Base-by-base conservation (phyloP, 2,113 vertebrate genomes). In the Actenoides hombroni region DNA sequence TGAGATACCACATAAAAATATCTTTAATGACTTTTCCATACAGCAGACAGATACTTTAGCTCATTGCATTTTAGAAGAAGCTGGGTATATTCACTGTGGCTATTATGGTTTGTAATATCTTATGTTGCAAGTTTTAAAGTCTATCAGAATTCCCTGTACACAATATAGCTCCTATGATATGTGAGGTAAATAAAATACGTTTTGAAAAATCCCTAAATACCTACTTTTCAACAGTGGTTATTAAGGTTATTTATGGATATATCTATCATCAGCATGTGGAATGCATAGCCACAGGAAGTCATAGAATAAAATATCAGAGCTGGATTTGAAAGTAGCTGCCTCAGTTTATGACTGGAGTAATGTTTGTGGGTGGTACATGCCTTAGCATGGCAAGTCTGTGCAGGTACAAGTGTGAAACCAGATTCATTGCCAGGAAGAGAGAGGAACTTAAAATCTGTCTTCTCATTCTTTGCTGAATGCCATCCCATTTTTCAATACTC, bases 121-220 rank as follows among this genome's bases (percentile, higher is more conserved):
- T 48, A 60, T 4, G 2, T n/a, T 91, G 46, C 59, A 95, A 74
- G 31, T 88, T 90, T 83, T 88, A 68, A 93, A 57, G 39, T 75
- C 75, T 90, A 23, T 86, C 53, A 83, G 76, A 93, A 91, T 56
- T 85, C 65, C 19, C 57, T 56, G 60, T 70, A 59, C 46, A 82
- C 92, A 93, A 73, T 23, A 79, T 33, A 90, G 21, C 11, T 84
- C n/a, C 42, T 51, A 67, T 37, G 16, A 5, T 74, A 71, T 39
- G 51, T 46, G 54, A 85, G 60, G 54, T 65, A 68, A 91, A 95
- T 87, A 90, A 77, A 21, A 4, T 51, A 49, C 46, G 61, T 89
- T 97, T 95, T 94, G 67, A 95, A 95, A 95, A 89, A 39, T 86
- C 84, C 56, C 77, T 83, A 54, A 93, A 92, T 33, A 64, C n/a